Percentiles rank a stretch among this genome's conserved stretches.
phyloP scores from a whole-genome alignment of 2,888 invertebrate genomes.

The Cartodere bifasciata region DNA sequence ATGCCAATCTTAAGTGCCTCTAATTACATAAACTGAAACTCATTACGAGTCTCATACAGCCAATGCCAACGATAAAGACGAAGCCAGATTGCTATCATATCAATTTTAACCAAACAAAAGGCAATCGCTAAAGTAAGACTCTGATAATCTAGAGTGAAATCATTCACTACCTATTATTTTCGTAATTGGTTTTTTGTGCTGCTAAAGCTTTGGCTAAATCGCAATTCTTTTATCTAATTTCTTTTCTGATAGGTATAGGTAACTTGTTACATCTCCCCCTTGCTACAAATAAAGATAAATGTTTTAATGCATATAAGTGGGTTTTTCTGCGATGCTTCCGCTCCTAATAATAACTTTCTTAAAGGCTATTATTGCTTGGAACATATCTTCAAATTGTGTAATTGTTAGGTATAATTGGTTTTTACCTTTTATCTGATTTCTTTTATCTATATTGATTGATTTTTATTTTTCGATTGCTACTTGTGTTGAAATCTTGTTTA shows the following conservation, averaged over 20 bases:
- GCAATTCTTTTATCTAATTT: slow-evolving; percentile 17
- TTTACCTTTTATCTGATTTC: slow-evolving; percentile 18
- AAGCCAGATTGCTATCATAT: too few relatives aligned
- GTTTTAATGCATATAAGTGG: too few relatives aligned
- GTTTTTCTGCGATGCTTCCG: too few relatives aligned
- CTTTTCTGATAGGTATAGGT: slow-evolving; percentile 12
- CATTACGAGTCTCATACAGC: too few relatives aligned
- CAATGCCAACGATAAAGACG: too few relatives aligned
- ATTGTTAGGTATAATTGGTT: slow-evolving; percentile 21
- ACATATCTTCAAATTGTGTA: slow-evolving; percentile 8
- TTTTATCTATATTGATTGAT: slow-evolving; percentile 19
- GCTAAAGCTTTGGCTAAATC: slow-evolving; percentile 6
- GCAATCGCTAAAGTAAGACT: too few relatives aligned
- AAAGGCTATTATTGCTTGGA: slow-evolving; percentile 7
- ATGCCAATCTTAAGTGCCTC: too few relatives aligned
- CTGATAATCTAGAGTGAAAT: too few relatives aligned
- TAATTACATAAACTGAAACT: too few relatives aligned
- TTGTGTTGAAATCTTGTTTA: too few relatives aligned
- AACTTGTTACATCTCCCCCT: slow-evolving; percentile 8
- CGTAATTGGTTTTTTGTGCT: slow-evolving; percentile 16
- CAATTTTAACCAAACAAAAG: too few relatives aligned
- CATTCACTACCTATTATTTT: slow-evolving; percentile 9
- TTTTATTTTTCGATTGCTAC: slow-evolving; percentile 11
- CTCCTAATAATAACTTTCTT: too few relatives aligned
- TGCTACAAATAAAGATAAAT: slow-evolving; percentile 4